These are phyloP conservation scores for Pseudochromis fuscus DNA, from an alignment of 2,797 vertebrate genomes.

Conservation along the genomic window DNA sequence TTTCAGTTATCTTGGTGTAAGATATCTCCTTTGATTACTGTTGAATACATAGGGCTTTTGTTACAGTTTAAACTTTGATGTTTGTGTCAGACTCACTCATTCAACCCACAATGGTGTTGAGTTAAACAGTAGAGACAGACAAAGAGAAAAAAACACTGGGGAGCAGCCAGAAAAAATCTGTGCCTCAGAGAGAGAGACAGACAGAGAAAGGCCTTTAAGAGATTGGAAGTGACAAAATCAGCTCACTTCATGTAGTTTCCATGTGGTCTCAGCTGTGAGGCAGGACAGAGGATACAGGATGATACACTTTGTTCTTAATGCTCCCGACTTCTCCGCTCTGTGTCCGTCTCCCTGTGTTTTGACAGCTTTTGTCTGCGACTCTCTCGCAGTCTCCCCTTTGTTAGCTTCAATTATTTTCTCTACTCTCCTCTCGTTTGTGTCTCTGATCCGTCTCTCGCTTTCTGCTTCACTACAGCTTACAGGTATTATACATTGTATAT, in stretches of 20 bases:
- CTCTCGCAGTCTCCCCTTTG: constrained; percentile 6
- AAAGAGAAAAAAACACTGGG: background rate
- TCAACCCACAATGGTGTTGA: background rate
- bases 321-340: constrained; percentile 2
- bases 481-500: background rate
- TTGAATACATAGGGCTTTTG: too few relatives aligned
- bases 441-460: constrained; percentile 10
- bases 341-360: constrained; percentile 36
- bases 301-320: constrained; percentile 7
- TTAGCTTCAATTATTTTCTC: constrained; percentile 2
- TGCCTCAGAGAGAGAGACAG: constrained; percentile 2
- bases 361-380: constrained; percentile 23
- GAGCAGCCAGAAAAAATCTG: background rate
- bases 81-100: too few relatives aligned
- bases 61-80: too few relatives aligned
- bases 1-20: constrained; percentile 8
- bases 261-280: background rate
- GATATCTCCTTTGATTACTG: background rate
- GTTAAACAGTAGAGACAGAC: background rate
- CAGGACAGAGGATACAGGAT: constrained; percentile 4
- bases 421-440: background rate
- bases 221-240: background rate
- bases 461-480: background rate
- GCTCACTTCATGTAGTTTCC: constrained; percentile 3
- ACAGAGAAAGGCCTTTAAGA: background rate